These are phyloP conservation scores for Crotalus adamanteus DNA, from an alignment of 2,797 vertebrate genomes.

Conservation along the genomic window DNA sequence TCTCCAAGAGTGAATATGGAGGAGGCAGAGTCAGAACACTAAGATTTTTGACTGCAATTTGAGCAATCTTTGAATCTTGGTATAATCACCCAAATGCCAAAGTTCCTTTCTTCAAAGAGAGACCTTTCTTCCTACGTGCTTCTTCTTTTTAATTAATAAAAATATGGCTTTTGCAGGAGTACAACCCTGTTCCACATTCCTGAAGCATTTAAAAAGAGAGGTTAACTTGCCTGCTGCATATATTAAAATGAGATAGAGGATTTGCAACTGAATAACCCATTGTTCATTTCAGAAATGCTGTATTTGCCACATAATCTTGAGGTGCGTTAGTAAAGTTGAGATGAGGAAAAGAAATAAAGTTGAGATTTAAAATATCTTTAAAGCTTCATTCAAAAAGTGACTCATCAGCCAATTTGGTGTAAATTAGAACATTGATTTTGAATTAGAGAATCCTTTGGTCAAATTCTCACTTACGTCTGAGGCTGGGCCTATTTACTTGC, in stretches of 20 bases:
- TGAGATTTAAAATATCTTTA: neutral
- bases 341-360: neutral
- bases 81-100: constrained; percentile 1
- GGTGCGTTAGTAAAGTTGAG: neutral
- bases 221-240: neutral
- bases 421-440: neutral
- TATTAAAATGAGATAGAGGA: neutral
- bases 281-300: neutral
- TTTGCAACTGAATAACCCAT: neutral
- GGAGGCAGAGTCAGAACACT: neutral
- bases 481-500: neutral
- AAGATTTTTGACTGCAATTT: neutral
- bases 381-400: neutral
- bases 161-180: neutral
- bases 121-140: neutral
- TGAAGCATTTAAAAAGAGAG: neutral
- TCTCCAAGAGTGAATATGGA: neutral
- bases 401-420: neutral
- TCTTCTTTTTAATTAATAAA: neutral
- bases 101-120: neutral
- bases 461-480: neutral
- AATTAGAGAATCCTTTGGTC: neutral
- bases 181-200: neutral
- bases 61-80: neutral
- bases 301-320: neutral